Conservation (phyloP, 1,140 invertebrate species). For the Palaemon carinicauda region DNA sequence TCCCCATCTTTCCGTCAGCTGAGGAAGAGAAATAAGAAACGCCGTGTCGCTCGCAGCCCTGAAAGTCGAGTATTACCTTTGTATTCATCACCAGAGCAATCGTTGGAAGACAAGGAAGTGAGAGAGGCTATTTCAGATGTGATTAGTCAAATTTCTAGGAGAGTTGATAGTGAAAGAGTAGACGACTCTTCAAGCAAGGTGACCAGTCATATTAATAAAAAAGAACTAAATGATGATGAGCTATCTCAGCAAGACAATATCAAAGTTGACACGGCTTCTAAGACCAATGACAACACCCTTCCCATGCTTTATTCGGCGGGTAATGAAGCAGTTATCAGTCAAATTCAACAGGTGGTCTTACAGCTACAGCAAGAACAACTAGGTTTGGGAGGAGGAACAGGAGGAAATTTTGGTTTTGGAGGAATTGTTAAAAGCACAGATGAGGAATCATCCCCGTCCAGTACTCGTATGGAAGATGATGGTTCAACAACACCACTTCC, state of each 20-base stretch:
- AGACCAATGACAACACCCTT: neutral
- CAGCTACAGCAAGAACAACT: constrained; percentile 28
- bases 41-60: neutral
- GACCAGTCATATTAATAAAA: neutral
- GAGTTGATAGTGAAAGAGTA: neutral
- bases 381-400: neutral
- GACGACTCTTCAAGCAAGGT: neutral
- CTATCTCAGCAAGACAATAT: too few species aligned
- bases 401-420: neutral
- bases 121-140: constrained; percentile 18
- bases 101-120: neutral
- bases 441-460: neutral
- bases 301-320: constrained; percentile 14
- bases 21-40: too few species aligned
- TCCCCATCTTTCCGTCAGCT: neutral
- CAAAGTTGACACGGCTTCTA: too few species aligned
- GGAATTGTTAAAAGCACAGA: neutral
- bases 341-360: constrained; percentile 29
- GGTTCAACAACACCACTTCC: too few species aligned
- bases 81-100: neutral
- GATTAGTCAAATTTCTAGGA: constrained; percentile 13
- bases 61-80: neutral
- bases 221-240: neutral
- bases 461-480: too few species aligned
- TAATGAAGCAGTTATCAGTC: constrained; percentile 33